These are phyloP conservation scores for Sipha flava DNA, from an alignment of 1,140 invertebrate genomes.

Conservation along the genomic window DNA sequence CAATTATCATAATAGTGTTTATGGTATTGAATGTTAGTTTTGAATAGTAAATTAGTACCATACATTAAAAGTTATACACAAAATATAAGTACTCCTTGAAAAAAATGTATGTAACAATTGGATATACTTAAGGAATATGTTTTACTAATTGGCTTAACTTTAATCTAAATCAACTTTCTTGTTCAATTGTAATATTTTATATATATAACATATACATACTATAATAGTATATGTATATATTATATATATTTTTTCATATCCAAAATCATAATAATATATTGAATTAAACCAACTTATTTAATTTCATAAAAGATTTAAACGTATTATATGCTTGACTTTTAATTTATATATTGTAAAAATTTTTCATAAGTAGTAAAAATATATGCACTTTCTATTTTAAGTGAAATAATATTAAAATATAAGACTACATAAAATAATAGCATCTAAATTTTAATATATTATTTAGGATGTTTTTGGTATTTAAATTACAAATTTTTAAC, in stretches of 20 bases:
- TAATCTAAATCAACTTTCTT: neutral
- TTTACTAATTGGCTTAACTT: too few relatives aligned
- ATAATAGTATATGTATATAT: neutral
- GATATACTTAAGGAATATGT: too few relatives aligned
- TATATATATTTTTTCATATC: neutral
- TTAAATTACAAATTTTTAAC: neutral
- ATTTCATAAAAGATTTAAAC: neutral
- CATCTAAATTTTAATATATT: neutral
- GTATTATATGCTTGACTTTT: neutral
- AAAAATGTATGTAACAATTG: too few relatives aligned
- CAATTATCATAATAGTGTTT: too few relatives aligned
- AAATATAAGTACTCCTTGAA: too few relatives aligned
- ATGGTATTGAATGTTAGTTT: too few relatives aligned
- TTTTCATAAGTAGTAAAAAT: conserved; percentile 14
- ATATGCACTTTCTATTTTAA: neutral
- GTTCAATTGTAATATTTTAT: neutral
- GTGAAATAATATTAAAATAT: neutral
- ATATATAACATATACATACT: neutral
- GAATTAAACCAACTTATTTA: neutral
- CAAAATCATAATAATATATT: neutral
- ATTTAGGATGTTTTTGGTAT: neutral
- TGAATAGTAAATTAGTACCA: too few relatives aligned
- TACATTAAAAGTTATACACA: too few relatives aligned
- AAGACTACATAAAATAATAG: neutral
- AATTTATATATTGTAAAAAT: neutral